Conservation (phyloP, 35 echinoderm and acorn worm species). For the Acanthaster planci region DNA sequence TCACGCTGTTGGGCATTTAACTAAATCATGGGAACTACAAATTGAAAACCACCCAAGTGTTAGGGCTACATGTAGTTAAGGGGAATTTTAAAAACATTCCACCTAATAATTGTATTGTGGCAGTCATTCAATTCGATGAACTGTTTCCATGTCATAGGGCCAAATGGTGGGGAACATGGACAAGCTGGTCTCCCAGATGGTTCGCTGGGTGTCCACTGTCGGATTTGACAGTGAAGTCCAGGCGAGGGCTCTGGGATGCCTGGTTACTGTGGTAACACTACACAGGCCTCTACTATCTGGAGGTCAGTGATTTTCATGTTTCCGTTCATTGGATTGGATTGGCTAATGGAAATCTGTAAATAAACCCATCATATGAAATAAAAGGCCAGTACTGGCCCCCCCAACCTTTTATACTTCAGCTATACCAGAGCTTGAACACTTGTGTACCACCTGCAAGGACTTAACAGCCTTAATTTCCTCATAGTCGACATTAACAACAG, state of each 20-base stretch:
- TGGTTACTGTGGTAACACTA: conserved; percentile 68
- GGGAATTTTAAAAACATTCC: background rate
- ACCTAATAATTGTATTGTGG: background rate
- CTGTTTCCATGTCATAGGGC: conserved; percentile 53
- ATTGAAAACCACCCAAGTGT: background rate
- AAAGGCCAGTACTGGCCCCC: too few relatives aligned
- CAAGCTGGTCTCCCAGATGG: conserved; percentile 79
- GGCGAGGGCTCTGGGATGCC: conserved; percentile 60
- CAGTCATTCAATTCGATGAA: background rate
- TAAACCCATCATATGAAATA: too few relatives aligned
- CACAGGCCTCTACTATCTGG: conserved; percentile 71
- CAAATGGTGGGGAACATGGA: conserved; percentile 42
- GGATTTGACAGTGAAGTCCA: conserved; percentile 89
- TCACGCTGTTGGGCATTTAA: too few relatives aligned
- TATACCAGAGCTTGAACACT: too few relatives aligned
- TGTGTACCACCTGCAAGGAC: too few relatives aligned
- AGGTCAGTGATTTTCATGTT: conserved; percentile 43
- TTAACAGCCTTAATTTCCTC: too few relatives aligned
- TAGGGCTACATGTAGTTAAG: background rate
- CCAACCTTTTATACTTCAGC: too few relatives aligned
- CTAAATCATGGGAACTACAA: too few relatives aligned
- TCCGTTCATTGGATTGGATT: too few relatives aligned
- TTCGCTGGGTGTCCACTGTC: conserved; percentile 85
- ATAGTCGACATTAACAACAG: too few relatives aligned
- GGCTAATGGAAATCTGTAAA: too few relatives aligned